Conservation (phyloP, 2,113 vertebrate genomes). For the Jacana jacana region DNA sequence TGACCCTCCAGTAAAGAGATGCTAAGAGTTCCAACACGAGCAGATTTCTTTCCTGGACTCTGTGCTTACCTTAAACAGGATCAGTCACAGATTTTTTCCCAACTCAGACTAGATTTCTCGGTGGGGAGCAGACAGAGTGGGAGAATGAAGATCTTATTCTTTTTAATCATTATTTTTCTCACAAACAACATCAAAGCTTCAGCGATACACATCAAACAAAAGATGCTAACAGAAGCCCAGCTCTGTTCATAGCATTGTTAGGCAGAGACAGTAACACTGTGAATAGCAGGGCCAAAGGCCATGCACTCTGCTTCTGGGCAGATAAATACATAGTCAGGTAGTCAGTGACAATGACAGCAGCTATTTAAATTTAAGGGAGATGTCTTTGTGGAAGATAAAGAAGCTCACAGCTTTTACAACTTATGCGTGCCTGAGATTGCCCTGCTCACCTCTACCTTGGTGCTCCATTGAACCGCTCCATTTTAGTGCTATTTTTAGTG, state of each 20-base stretch:
- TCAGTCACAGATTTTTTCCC: not conserved
- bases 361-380: slow-evolving; percentile 65
- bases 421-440: slow-evolving; percentile 45
- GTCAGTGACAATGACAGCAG: slow-evolving; percentile 60
- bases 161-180: slow-evolving; percentile 49
- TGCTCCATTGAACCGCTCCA: slow-evolving; percentile 29
- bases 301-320: slow-evolving; percentile 59
- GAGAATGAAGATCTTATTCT: slow-evolving; percentile 16
- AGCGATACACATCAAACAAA: slow-evolving; percentile 40
- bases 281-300: slow-evolving; percentile 67
- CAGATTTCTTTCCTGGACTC: not conserved
- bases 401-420: slow-evolving; percentile 15
- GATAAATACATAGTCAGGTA: slow-evolving; percentile 65
- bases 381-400: slow-evolving; percentile 59
- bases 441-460: slow-evolving; percentile 58
- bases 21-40: not conserved
- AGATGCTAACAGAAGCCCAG: slow-evolving; percentile 25
- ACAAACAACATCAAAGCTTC: slow-evolving; percentile 56
- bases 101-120: slow-evolving; percentile 1
- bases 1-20: not conserved
- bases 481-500: slow-evolving; percentile 49
- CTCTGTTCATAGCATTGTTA: slow-evolving; percentile 54
- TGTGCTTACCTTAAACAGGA: not conserved
- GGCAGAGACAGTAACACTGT: slow-evolving; percentile 5
- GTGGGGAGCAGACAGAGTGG: not conserved